A percentile compares a stretch with the other conserved stretches of the same genome.
Conservation (phyloP, 1,140 invertebrate species). For the Meloidogyne floridensis region DNA sequence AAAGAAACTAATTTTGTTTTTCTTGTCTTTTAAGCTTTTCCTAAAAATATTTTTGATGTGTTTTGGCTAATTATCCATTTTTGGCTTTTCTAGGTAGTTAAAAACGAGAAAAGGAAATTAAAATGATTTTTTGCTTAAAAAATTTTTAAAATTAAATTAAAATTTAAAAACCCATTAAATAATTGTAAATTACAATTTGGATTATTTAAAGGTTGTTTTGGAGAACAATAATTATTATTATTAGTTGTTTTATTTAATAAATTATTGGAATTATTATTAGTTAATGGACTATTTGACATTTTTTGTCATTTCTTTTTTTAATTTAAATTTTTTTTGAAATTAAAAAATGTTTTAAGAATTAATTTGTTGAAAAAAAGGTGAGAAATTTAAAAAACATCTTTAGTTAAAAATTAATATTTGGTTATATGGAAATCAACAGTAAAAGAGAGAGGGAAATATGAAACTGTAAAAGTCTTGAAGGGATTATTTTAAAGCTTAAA, state of each 20-base stretch:
- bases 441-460: too few species aligned
- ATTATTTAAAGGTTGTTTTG: neutral
- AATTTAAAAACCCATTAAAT: neutral
- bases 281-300: neutral
- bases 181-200: neutral
- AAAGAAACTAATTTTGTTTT: conserved; percentile 5
- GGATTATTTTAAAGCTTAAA: too few species aligned
- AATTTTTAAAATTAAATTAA: neutral
- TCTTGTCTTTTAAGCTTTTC: neutral
- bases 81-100: neutral
- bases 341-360: too few species aligned
- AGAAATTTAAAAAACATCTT: too few species aligned
- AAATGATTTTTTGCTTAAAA: neutral
- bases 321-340: too few species aligned
- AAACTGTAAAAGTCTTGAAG: too few species aligned
- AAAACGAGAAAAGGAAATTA: neutral
- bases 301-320: neutral
- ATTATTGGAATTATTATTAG: neutral
- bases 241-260: neutral
- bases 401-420: too few species aligned
- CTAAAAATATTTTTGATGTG: neutral
- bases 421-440: too few species aligned
- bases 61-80: neutral
- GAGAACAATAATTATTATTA: neutral
- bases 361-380: too few species aligned